phyloP scores from a whole-genome alignment of 2,113 vertebrate species.

The Garra rufa region DNA sequence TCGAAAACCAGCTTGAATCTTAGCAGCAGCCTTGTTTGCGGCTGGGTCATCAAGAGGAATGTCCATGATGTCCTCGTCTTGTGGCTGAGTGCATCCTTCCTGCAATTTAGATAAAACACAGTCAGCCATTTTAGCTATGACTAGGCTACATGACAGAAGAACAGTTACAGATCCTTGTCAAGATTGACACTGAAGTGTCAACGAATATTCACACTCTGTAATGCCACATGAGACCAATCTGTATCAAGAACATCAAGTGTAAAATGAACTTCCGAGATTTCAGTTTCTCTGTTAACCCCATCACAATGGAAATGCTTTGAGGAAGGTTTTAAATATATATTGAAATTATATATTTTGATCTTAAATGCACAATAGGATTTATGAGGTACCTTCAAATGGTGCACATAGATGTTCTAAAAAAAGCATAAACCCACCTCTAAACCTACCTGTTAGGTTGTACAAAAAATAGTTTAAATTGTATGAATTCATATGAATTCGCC shows the following conservation, averaged over 20 bases:
- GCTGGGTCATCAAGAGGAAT: slow-evolving; percentile 95
- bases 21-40: slow-evolving; percentile 96
- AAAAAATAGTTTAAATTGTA: not conserved
- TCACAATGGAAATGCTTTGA: not conserved
- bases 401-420: too few species aligned
- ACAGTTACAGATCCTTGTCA: not conserved
- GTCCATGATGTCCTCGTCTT: slow-evolving; percentile 94
- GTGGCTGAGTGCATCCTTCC: slow-evolving; percentile 90
- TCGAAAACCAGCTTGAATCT: slow-evolving; percentile 98
- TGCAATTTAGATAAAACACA: slow-evolving; percentile 57
- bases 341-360: not conserved
- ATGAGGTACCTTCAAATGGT: too few species aligned
- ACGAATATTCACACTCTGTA: not conserved
- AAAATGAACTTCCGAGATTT: not conserved
- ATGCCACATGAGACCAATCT: not conserved
- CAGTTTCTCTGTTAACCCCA: not conserved
- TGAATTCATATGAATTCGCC: not conserved
- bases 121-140: slow-evolving; percentile 4
- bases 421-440: not conserved
- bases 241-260: slow-evolving; percentile 11
- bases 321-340: not conserved
- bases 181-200: not conserved
- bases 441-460: not conserved
- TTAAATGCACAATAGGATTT: not conserved
- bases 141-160: not conserved